Conservation (phyloP, 2,113 vertebrate species). For the Trogon melanurus region DNA sequence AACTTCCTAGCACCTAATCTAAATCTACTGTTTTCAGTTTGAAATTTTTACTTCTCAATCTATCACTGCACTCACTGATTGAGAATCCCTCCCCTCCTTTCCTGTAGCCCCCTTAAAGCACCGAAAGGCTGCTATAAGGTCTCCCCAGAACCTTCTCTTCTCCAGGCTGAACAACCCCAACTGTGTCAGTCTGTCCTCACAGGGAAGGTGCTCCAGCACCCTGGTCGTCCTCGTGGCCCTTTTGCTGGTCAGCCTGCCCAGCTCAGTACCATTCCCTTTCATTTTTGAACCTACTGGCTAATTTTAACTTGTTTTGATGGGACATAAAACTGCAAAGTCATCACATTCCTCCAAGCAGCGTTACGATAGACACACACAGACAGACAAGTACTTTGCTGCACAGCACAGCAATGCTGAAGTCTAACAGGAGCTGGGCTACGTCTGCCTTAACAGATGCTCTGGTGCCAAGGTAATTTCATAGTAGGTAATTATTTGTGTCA, state of each 20-base stretch:
- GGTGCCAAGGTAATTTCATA: not conserved
- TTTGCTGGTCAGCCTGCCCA: accelerated
- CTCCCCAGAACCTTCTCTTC: no score
- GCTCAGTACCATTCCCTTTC: not conserved
- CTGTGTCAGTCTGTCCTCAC: no score
- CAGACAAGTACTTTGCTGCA: accelerated
- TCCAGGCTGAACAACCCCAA: no score
- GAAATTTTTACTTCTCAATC: no score
- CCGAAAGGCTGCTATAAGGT: no score
- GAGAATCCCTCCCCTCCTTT: no score
- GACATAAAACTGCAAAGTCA: not conserved
- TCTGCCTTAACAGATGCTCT: not conserved
- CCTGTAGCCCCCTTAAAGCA: no score
- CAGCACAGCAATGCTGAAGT: not conserved
- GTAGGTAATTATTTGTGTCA: not conserved
- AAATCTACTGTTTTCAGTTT: no score
- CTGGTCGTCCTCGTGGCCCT: not conserved
- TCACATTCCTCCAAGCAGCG: not conserved
- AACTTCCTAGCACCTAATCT: no score
- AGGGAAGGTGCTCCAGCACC: not conserved
- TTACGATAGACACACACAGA: not conserved
- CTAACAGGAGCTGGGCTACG: not conserved
- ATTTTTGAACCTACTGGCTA: not conserved
- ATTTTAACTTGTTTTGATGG: not conserved
- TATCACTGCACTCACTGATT: no score